Conservation (phyloP, 1,140 invertebrate genomes). For the Conopomorpha cramerella region DNA sequence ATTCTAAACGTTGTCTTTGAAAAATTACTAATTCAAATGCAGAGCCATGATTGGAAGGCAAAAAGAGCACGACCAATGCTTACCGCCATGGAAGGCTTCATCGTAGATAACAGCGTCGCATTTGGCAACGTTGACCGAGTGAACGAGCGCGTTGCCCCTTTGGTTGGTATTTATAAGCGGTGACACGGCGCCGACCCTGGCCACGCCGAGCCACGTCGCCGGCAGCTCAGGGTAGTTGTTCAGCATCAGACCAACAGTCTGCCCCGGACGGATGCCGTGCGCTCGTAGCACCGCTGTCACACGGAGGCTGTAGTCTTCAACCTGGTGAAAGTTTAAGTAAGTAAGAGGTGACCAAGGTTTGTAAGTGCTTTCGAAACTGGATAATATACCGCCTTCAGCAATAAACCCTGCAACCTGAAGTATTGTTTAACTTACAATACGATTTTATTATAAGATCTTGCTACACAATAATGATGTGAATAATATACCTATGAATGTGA, state of each 20-base stretch:
- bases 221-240: conserved; percentile 89
- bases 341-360: no score
- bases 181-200: conserved; percentile 84
- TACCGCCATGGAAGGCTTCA: conserved; percentile 65
- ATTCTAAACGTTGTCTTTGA: neutral
- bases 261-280: conserved; percentile 80
- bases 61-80: conserved; percentile 5
- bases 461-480: no score
- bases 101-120: conserved; percentile 80
- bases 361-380: no score
- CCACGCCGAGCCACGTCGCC: conserved; percentile 85
- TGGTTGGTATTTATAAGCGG: conserved; percentile 95
- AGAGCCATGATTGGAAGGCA: neutral
- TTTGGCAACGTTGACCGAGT: conserved; percentile 82
- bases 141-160: conserved; percentile 77
- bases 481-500: no score
- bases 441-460: no score
- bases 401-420: no score
- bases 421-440: no score
- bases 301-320: conserved; percentile 86
- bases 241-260: conserved; percentile 85
- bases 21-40: neutral
- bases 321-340: no score
- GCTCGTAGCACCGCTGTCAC: conserved; percentile 80
- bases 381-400: no score